Conservation (phyloP, 2,113 vertebrate species). For the Pipa parva region DNA sequence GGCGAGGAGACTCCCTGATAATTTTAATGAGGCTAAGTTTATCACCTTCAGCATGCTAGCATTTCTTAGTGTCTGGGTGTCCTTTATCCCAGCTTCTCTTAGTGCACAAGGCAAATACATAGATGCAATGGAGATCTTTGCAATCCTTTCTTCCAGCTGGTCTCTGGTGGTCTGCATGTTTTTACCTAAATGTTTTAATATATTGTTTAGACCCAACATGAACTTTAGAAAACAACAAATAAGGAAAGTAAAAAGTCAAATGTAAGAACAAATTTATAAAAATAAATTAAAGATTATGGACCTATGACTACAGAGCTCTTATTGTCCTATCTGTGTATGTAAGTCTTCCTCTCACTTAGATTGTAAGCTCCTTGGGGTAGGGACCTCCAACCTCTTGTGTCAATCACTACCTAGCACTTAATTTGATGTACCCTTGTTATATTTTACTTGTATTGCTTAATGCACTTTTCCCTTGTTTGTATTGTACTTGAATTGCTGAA, state of each 20-base stretch:
- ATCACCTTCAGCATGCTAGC: constrained; percentile 47
- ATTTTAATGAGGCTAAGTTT: constrained; percentile 37
- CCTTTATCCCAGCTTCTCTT: constrained; percentile 6
- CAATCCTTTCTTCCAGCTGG: constrained; percentile 19
- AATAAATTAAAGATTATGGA: no score
- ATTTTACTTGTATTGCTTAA: no score
- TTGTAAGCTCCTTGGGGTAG: no score
- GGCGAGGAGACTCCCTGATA: constrained; percentile 45
- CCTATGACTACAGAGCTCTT: no score
- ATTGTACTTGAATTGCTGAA: no score
- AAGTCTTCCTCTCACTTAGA: no score
- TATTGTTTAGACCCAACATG: neutral
- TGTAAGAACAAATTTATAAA: no score
- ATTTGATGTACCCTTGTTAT: no score
- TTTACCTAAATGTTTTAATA: constrained; percentile 8
- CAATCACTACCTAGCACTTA: no score
- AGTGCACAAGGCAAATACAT: constrained; percentile 19
- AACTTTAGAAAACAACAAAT: neutral
- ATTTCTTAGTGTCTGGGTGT: constrained; percentile 17
- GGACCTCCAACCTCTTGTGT: no score
- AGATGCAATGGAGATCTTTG: constrained; percentile 21
- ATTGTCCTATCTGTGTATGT: no score
- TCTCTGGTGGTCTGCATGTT: constrained; percentile 17
- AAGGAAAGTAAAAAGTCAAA: neutral
- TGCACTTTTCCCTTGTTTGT: no score